Evolutionary conservation across 2,888 invertebrate genomes (phyloP).

Genomic region (Pachycephus smyrnensis): DNA sequence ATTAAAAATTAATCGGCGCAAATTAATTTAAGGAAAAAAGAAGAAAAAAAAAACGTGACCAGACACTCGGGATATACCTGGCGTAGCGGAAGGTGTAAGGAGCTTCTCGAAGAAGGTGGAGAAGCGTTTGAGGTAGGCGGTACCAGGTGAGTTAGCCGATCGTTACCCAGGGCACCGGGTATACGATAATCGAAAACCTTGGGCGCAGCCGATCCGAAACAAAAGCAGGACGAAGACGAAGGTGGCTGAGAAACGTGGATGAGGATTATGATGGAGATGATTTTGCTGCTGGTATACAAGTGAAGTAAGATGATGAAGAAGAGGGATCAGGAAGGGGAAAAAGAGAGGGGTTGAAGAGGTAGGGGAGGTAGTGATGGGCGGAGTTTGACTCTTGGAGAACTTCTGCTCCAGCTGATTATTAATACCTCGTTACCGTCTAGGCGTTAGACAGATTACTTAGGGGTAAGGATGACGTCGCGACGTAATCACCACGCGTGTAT

Average conservation of each 20-base stretch:
- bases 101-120: conserved; percentile 53
- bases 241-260: conserved; percentile 4
- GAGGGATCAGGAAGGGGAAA: not conserved
- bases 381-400: conserved; percentile 25
- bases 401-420: conserved; percentile 48
- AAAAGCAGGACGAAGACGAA: conserved; percentile 34
- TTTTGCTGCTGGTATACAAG: not conserved
- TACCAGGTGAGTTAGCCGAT: conserved; percentile 62
- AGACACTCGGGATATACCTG: conserved; percentile 5
- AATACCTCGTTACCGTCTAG: conserved; percentile 60
- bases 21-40: conserved; percentile 65
- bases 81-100: conserved; percentile 5
- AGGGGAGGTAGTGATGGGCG: conserved; percentile 8
- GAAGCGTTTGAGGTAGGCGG: conserved; percentile 61
- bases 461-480: too few species aligned
- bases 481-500: too few species aligned
- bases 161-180: conserved; percentile 46
- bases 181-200: conserved; percentile 64
- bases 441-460: conserved; percentile 21
- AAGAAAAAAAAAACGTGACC: conserved; percentile 9
- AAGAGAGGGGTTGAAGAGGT: not conserved
- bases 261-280: not conserved
- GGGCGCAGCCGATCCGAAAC: conserved; percentile 50
- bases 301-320: not conserved
- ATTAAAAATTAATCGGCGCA: conserved; percentile 65